These are phyloP conservation scores for Mormyrops boulengeri DNA, from an alignment of 2,797 vertebrate species.

Conservation along the genomic window DNA sequence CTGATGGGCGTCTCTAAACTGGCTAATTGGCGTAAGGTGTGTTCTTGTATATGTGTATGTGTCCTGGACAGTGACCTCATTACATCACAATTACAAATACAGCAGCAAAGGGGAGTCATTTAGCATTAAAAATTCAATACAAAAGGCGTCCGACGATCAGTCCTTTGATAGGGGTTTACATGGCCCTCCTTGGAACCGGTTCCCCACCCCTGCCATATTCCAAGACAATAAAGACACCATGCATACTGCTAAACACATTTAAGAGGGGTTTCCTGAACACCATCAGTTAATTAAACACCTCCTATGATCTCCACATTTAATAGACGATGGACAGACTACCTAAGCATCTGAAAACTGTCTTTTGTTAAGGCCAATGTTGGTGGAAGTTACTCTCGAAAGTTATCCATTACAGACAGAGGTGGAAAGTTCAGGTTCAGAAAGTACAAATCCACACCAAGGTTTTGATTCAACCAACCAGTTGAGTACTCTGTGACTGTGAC, in stretches of 20 bases:
- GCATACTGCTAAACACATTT: not conserved
- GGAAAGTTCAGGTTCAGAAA: not conserved
- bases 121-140: not conserved
- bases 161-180: not conserved
- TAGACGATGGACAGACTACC: not conserved
- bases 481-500: not conserved
- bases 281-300: not conserved
- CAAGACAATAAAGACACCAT: not conserved
- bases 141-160: not conserved
- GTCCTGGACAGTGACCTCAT: not conserved
- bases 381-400: not conserved
- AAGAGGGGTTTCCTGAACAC: not conserved
- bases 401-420: not conserved
- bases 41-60: not conserved
- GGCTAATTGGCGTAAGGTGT: not conserved
- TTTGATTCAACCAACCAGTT: not conserved
- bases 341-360: not conserved
- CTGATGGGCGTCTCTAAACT: not conserved
- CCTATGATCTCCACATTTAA: not conserved
- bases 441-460: not conserved
- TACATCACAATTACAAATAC: not conserved
- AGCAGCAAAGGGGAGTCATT: too few relatives aligned
- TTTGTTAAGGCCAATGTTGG: not conserved
- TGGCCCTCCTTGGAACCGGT: not conserved
- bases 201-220: not conserved